Base-by-base conservation (phyloP, 2,888 invertebrate species). In the Desoria tigrina region DNA sequence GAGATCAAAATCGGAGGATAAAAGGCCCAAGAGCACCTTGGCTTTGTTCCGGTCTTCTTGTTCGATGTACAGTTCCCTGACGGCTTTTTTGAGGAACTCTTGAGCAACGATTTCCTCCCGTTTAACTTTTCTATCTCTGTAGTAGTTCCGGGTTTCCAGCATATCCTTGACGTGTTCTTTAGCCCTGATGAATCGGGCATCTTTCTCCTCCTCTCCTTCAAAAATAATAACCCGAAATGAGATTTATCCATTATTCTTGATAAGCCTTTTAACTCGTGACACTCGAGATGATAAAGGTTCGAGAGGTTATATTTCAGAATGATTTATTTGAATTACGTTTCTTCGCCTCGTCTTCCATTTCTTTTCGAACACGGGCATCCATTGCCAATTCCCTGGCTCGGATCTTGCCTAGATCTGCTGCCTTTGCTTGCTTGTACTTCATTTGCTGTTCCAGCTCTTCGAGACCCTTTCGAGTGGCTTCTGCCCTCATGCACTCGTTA, bases 21-120 rank as follows among this genome's bases (percentile, higher is more conserved):
- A 32, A 11, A 32, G 32, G 28, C 24, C n/a, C 28, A 32, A n/a
- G n/a, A n/a, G n/a, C 55, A 69, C 69, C 66, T 71, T 71, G 24
- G 65, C 67, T 56, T 71, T 67, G 37, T 71, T 63, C 23, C 70
- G 65, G 55, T 71, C 68, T 28, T 65, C 71, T 54, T 69, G 63
- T 57, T 69, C 69, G 11, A 64, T 56, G 32, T 68, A 65, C 24
- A 69, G 57, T 27, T 69, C 69, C 45, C 69, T 66, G 51, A 72
- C 45, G 7, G 65, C 67, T 68, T 72, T 69, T 61, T 72, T 71
- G 14, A 75, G 59, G 54, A 73, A 72, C 63, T 72, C 73, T 24
- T 63, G 55, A 2, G 68, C 75, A 53, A 71, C 75, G 58, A 74
- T 65, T 62, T 71, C 72, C 56, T 75, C 75, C 18, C 72, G 57